A percentile compares a stretch with the other conserved stretches of the same genome.
Evolutionary conservation across 2,113 vertebrate species (phyloP).

Genomic region (Tinamus guttatus): DNA sequence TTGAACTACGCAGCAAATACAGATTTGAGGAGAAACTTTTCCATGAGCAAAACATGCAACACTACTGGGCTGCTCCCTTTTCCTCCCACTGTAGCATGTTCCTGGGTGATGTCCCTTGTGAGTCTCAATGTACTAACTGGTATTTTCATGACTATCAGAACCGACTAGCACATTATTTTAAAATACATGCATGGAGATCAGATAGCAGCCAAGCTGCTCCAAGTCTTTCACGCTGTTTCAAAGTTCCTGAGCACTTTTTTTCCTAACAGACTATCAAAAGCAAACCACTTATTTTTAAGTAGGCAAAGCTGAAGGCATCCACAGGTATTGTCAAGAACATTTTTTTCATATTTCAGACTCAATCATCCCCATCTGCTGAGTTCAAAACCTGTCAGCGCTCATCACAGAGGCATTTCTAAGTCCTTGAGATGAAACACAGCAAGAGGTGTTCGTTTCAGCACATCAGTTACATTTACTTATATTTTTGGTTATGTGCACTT

Average conservation of each 20-base stretch:
- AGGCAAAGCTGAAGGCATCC: not conserved
- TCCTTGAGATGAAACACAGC: not conserved
- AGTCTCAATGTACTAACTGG: not conserved
- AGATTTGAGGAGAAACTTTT: not conserved
- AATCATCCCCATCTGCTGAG: not conserved
- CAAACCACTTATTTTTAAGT: not conserved
- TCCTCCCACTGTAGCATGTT: not conserved
- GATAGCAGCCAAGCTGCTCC: not conserved
- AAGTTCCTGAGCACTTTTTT: not conserved
- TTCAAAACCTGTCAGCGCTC: not conserved
- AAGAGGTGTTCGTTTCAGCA: not conserved
- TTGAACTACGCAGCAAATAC: not conserved
- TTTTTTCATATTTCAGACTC: not conserved
- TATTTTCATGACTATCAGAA: not conserved
- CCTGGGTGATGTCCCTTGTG: not conserved
- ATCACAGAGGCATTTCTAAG: not conserved
- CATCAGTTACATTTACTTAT: not conserved
- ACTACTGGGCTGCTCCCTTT: not conserved
- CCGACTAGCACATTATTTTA: not conserved
- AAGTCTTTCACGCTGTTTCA: not conserved
- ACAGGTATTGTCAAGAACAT: not conserved
- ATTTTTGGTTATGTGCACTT: not conserved
- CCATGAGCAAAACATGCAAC: not conserved
- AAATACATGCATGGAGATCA: not conserved
- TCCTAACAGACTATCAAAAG: not conserved